A percentile compares a stretch with the other conserved stretches of the same genome.
These are phyloP conservation scores for Pelusios castaneus DNA, from an alignment of 2,113 vertebrate genomes.

Conservation along the genomic window DNA sequence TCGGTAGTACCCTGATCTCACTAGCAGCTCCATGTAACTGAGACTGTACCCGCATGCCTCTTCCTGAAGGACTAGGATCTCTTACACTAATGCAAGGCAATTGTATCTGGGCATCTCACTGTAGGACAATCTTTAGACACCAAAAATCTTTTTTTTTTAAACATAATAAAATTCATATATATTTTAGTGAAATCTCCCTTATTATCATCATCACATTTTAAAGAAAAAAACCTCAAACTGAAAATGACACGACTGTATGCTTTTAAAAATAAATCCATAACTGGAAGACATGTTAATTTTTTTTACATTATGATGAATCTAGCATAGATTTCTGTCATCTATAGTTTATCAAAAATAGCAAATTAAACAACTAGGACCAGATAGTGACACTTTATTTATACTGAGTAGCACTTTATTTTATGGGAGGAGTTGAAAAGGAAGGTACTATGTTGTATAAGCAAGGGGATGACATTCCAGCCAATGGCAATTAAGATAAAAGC, in stretches of 20 bases:
- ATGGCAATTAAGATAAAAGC: not conserved
- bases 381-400: not conserved
- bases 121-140: not conserved
- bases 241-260: not conserved
- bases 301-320: not conserved
- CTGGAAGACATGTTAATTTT: not conserved
- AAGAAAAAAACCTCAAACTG: not conserved
- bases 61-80: not conserved
- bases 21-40: accelerated
- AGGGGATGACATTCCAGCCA: not conserved
- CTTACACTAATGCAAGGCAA: not conserved
- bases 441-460: not conserved
- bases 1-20: not conserved
- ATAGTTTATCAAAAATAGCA: not conserved
- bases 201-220: not conserved
- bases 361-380: not conserved
- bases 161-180: not conserved
- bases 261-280: not conserved
- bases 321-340: not conserved
- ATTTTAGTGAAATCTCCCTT: not conserved
- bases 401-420: not conserved
- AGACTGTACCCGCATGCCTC: accelerated
- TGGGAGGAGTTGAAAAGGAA: not conserved
- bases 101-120: not conserved
- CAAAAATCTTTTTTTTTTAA: not conserved